Evolutionary conservation across 2,113 vertebrate species (phyloP), one percentile per base, ranked within the genome.

Genomic region (Collichthys lucidus): DNA sequence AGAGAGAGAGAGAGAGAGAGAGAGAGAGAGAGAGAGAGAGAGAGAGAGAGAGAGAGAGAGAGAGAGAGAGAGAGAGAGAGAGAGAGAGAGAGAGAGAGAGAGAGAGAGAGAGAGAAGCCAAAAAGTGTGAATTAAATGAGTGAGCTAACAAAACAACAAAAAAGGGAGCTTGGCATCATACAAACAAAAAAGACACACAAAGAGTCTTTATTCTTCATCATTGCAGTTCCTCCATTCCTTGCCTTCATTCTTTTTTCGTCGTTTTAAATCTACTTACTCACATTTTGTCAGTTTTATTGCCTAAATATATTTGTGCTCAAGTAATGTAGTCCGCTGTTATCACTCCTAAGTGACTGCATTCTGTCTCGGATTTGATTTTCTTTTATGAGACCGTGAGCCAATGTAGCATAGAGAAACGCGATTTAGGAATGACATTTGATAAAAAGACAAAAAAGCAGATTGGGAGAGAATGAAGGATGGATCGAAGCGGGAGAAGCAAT

Each of bases 321-420:
- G 40, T 73, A 86, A 84, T 73, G 71, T 35, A 40, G 60, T 26
- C 0, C 11, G 47, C 71, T 83, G 46, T 17, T 64, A 46, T 63
- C 53, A 61, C 42, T 77, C 55, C 40, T 57, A 66, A 71, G 64
- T 70, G 78, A 77, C 68, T 87, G n/a, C 31, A 17, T 44, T 77
- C 56, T 70, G 64, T n/a, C 31, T 26, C 63, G 53, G 24, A 74
- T 86, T 73, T 80, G 59, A 86, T 80, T 86, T 85, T 72, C 22
- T 68, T 78, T 83, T 78, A 89, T 74, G 71, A 86, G 68, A 52
- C 47, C 20, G 24, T 47, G 74, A 86, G 31, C 74, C 70, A 86
- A 52, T 74, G 86, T 86, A 79, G 69, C 76, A 79, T 82, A 80
- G 86, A 86, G 61, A 85, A 90, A 85, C 71, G 22, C 6, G 22